Base-by-base conservation (phyloP, 1,140 invertebrate genomes). In the Calliopsis andreniformis region DNA sequence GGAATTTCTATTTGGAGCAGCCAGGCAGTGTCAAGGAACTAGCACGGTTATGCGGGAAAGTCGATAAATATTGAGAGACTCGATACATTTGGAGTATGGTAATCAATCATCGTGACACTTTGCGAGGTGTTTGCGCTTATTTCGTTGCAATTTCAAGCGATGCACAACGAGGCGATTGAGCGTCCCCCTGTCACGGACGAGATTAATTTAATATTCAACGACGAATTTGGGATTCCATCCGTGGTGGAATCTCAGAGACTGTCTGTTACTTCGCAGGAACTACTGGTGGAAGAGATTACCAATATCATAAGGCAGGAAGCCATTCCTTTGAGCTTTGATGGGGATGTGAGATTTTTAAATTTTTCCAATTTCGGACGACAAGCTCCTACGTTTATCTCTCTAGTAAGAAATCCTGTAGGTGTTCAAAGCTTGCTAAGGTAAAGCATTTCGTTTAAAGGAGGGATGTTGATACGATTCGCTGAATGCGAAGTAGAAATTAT, bases 281-380 rank as follows among this genome's bases (percentile, higher is more conserved):
- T 93, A 20, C 75, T 94, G 2, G 91, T 94, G 0, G 92, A 94
- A 76, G 91, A 93, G 77, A 90, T 95, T 35, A 93, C 92, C 3
- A 89, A 90, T 55, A 92, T 92, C 32, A 91, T 94, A 55, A 90
- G 90, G 71, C 90, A 93, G 62, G 90, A 93, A 72, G 93, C 94
- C 2, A 87, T 94, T 39, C 94, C 94, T 20, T 83, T 95, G 39
- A 94, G 92, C 78, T 95, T 95, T 79, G 95, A 96, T 82, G 91
- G 93, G 7, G 93, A 94, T 80, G 90, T 95, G 1, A 93, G 93
- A 81, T 95, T 95, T 84, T 87, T 95, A 5, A 95, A 95, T 89
- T 96, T 96, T 87, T 93, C 93, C 2, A 82, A 90, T 43, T 94
- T 92, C 73, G 93, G 93, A 18, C 90, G 91, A 72, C 93, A 94